These are phyloP conservation scores for Hydra vulgaris DNA, from an alignment of 30 jellyfish, hydroid and myxozoan species.

Conservation along the genomic window DNA sequence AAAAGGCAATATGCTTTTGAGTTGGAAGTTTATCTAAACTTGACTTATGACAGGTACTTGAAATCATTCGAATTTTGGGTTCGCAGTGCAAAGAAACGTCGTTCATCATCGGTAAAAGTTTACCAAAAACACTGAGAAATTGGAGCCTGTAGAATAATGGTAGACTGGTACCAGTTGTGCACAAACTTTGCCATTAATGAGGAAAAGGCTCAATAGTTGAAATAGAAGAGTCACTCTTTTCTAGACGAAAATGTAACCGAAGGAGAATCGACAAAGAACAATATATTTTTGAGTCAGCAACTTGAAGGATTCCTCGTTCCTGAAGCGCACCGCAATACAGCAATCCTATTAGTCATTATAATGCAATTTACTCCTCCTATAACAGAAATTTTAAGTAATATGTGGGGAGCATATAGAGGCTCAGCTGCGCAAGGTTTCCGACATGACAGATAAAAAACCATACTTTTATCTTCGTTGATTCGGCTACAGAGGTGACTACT, in stretches of 20 bases:
- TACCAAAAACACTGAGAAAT: background rate
- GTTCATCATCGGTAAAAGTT: background rate
- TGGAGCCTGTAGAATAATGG: background rate
- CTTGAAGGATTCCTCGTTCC: background rate
- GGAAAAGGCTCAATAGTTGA: background rate
- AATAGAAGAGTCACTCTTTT: background rate
- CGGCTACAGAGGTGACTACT: background rate
- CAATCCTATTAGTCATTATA: background rate
- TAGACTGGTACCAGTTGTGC: background rate
- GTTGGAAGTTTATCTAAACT: background rate
- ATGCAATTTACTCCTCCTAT: background rate
- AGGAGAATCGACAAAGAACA: background rate
- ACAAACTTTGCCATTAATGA: background rate
- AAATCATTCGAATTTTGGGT: background rate
- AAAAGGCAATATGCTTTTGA: background rate
- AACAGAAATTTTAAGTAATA: background rate
- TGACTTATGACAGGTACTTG: background rate
- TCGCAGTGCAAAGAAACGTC: background rate
- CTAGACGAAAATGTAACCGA: background rate
- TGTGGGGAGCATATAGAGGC: background rate
- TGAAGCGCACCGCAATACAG: background rate
- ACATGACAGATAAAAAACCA: background rate
- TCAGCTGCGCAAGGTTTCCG: background rate
- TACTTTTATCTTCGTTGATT: background rate
- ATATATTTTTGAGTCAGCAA: background rate